Base-by-base conservation (phyloP, 2,113 vertebrate genomes). In the Dipodomys merriami region DNA sequence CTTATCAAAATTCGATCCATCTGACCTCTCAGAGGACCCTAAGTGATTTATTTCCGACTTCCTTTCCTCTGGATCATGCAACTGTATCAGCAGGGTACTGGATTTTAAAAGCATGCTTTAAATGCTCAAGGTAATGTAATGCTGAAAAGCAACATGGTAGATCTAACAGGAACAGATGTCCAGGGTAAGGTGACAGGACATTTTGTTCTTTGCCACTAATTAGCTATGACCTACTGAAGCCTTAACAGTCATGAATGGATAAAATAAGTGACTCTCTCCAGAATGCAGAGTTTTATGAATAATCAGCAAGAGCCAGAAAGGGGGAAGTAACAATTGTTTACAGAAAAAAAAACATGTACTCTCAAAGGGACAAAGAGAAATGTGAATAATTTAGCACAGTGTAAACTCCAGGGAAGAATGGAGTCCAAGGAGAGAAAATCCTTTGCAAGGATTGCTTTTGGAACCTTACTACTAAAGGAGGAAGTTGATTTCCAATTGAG, bases 111-210 rank as follows among this genome's bases (percentile, higher is more conserved):
- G 25, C 25, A 5, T 57, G 67, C 46, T 93, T 74, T 64, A 78
- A 95, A 86, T 67, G 71, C 53, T 65, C 27, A 62, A 64, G 33
- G 11, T 49, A 96, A 94, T 67, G 39, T 39, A 77, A 71, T 29
- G 7, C 30, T 64, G 35, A 86, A 69, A 79, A 86, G 78, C 3
- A 60, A 39, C 7, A 53, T 20, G 44, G 18, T 11, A 11, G 2
- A 1, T 35, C 44, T 25, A 88, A 57, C n/a, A 68, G 16, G 83
- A 57, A 49, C 18, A 44, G 20, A 90, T 39, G 82, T 80, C 60
- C 67, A 81, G 39, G 30, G 29, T 27, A 22, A 49, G 33, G 16
- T 30, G 12, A 69, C 39, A 89, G 49, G 49, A 73, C 19, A 71
- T 30, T 23, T 49, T 35, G 16, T 39, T 27, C 30, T 67, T 7